Percentiles rank a stretch among this genome's conserved stretches.
Evolutionary conservation across 2,888 invertebrate genomes (phyloP).

Genomic region (Heliconius ismenius): DNA sequence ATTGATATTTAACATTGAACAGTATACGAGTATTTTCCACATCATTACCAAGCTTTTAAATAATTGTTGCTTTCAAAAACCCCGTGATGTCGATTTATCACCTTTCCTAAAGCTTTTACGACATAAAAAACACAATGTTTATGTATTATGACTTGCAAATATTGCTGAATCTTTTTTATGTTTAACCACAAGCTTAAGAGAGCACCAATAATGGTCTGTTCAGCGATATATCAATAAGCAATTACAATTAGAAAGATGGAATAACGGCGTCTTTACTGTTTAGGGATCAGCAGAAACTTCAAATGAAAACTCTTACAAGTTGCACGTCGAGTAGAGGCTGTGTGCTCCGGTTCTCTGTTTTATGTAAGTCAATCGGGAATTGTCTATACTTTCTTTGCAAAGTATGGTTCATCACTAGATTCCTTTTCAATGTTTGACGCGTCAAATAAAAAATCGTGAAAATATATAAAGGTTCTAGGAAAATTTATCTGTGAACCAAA

Average conservation of each 20-base stretch:
- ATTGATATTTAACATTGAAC: not conserved
- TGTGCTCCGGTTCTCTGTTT: too few relatives aligned
- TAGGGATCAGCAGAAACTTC: not conserved
- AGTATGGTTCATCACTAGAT: too few relatives aligned
- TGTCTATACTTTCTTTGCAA: too few relatives aligned
- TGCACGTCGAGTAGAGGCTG: too few relatives aligned
- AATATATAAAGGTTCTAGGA: too few relatives aligned
- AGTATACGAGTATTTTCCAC: not conserved
- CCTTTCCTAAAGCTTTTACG: not conserved
- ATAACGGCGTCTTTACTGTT: constrained; percentile 2
- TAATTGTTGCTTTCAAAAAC: too few relatives aligned
- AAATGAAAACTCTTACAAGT: too few relatives aligned
- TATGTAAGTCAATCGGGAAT: too few relatives aligned
- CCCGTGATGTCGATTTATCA: not conserved
- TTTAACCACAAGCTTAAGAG: not conserved
- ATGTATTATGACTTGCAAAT: not conserved
- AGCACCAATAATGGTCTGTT: not conserved
- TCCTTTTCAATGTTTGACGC: too few relatives aligned
- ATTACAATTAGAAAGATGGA: constrained; percentile 12
- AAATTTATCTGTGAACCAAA: too few relatives aligned
- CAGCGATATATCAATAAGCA: constrained; percentile 4
- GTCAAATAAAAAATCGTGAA: too few relatives aligned
- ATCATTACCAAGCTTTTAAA: too few relatives aligned
- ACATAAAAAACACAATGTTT: not conserved
- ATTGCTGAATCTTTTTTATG: not conserved